Evolutionary conservation across 2,113 vertebrate species (phyloP).

Genomic region (Tricholaema leucomelas): DNA sequence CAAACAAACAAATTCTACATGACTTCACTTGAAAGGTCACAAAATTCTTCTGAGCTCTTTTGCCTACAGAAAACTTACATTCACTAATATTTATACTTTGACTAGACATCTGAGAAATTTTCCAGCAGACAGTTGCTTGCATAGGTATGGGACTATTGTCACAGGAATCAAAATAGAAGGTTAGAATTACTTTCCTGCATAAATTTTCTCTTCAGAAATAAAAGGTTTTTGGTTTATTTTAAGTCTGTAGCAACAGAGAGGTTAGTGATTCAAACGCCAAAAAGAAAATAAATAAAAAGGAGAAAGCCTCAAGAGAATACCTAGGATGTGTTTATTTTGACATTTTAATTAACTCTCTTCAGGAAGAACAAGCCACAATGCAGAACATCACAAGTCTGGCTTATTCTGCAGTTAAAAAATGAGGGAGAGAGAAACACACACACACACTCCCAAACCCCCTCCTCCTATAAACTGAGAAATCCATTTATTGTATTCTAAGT

Average conservation of each 20-base stretch:
- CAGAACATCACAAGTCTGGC: not conserved
- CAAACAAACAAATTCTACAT: not conserved
- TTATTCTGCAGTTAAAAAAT: not conserved
- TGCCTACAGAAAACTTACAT: not conserved
- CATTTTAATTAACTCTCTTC: constrained; percentile 10
- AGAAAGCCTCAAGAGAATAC: not conserved
- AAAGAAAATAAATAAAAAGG: not conserved
- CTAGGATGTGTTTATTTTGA: constrained; percentile 1
- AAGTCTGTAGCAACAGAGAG: not conserved
- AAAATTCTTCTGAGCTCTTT: constrained; percentile 14
- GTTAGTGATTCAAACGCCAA: not conserved
- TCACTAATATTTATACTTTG: constrained; percentile 17
- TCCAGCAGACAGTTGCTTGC: not conserved
- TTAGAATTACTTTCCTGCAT: constrained; percentile 14
- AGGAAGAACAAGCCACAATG: constrained; percentile 13
- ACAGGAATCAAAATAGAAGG: constrained; percentile 32
- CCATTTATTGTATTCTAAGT: not conserved
- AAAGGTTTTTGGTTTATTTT: constrained; percentile 1
- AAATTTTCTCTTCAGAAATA: not conserved
- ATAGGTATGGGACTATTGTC: not conserved
- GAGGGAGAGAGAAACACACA: too few species aligned
- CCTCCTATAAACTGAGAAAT: not conserved
- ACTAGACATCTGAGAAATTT: constrained; percentile 31
- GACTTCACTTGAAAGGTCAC: constrained; percentile 55
- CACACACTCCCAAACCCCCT: too few species aligned